Evolutionary conservation across 2,797 vertebrate species (phyloP).

Genomic region (Myotis myotis): DNA sequence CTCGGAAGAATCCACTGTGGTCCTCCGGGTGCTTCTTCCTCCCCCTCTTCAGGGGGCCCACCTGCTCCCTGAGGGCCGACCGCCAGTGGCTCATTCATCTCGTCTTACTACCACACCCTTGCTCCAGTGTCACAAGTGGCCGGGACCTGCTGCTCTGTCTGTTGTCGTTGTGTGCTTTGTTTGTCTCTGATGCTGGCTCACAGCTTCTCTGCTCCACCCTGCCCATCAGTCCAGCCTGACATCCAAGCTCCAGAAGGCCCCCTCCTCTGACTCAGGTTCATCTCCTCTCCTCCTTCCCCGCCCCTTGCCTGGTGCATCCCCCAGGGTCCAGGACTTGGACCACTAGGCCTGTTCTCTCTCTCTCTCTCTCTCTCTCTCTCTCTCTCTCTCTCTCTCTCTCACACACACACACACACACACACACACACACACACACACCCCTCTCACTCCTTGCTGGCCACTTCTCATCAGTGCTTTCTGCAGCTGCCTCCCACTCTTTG

Average conservation of each 20-base stretch:
- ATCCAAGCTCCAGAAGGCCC: background rate
- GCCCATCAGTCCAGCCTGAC: background rate
- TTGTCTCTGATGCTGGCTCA: background rate
- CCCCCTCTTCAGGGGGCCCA: background rate
- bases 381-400: no score
- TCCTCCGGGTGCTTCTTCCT: background rate
- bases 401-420: background rate
- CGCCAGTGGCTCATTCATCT: background rate
- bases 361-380: no score
- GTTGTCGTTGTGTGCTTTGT: conserved; percentile 14
- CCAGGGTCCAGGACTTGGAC: background rate
- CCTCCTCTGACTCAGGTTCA: background rate
- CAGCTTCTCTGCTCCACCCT: background rate
- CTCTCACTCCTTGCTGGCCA: background rate
- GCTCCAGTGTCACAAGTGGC: conserved; percentile 65
- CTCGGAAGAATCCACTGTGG: background rate
- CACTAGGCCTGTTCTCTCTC: background rate
- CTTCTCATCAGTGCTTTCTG: conserved; percentile 28
- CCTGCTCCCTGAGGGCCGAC: conserved; percentile 19
- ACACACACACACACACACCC: background rate
- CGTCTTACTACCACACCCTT: background rate
- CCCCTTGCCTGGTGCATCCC: background rate
- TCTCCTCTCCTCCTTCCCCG: background rate
- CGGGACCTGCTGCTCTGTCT: background rate
- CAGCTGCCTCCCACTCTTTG: conserved; percentile 6